phyloP scores from a whole-genome alignment of 2,888 invertebrate species.

The Perithous albicinctus region DNA sequence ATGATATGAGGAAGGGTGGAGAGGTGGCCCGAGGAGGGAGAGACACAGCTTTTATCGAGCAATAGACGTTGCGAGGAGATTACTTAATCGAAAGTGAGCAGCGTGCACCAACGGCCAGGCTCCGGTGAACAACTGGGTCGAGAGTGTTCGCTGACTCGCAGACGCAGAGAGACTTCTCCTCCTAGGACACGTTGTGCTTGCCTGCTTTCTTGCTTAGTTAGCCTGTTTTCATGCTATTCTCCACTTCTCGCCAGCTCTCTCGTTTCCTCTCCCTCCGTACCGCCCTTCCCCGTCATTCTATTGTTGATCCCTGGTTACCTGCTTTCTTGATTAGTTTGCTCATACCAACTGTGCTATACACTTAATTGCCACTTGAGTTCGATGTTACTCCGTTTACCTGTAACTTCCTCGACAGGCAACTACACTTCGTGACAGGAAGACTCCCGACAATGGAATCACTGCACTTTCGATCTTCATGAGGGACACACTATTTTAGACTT shows the following conservation, averaged over 20 bases:
- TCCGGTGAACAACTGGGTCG: constrained; percentile 79
- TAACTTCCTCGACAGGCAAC: background rate
- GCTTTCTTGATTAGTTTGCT: constrained; percentile 27
- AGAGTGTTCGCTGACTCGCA: constrained; percentile 72
- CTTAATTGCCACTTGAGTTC: constrained; percentile 7
- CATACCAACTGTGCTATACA: background rate
- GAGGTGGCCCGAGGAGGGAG: no score
- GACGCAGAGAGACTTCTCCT: constrained; percentile 62
- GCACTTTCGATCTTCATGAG: background rate
- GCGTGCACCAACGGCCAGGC: constrained; percentile 74
- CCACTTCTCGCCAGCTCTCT: constrained; percentile 51
- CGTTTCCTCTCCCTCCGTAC: no score
- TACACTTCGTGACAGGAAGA: background rate
- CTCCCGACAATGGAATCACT: background rate
- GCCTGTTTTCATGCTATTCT: constrained; percentile 65
- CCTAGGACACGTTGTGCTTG: constrained; percentile 69
- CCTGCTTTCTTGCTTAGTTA: constrained; percentile 67
- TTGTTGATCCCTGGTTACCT: background rate
- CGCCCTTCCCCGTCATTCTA: constrained; percentile 19
- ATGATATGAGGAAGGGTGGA: constrained; percentile 49
- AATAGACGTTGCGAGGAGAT: constrained; percentile 68
- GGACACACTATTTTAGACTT: background rate
- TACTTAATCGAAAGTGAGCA: constrained; percentile 81
- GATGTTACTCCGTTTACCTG: constrained; percentile 4
- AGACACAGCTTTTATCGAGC: constrained; percentile 73